Conservation (phyloP, 2,797 vertebrate species). For the Helicolenus hilgendorfi region DNA sequence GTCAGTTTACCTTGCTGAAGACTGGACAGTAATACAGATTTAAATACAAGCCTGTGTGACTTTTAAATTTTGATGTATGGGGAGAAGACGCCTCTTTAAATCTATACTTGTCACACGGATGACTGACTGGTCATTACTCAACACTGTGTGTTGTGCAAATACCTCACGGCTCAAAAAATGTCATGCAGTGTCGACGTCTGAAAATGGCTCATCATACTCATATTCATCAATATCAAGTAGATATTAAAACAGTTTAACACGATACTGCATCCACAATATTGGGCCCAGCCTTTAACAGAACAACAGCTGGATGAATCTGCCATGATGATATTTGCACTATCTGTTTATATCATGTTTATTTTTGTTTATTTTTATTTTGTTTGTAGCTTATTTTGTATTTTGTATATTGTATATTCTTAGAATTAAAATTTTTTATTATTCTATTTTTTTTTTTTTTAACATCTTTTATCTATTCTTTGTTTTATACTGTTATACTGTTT, state of each 20-base stretch:
- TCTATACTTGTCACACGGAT: not conserved
- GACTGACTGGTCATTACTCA: not conserved
- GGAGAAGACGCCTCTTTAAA: slow-evolving; percentile 32
- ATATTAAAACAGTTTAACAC: not conserved
- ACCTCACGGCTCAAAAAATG: not conserved
- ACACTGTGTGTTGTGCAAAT: not conserved
- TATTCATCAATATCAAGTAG: slow-evolving; percentile 2
- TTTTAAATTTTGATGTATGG: slow-evolving; percentile 16
- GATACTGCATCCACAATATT: not conserved
- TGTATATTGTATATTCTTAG: too few relatives aligned
- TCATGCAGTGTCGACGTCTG: not conserved
- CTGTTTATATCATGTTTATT: too few relatives aligned
- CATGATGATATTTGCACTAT: not conserved
- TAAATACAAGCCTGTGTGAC: not conserved
- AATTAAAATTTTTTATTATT: too few relatives aligned
- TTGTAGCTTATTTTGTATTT: too few relatives aligned
- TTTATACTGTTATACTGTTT: too few relatives aligned
- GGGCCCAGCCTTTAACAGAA: not conserved
- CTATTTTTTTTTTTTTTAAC: too few relatives aligned
- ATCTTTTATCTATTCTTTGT: too few relatives aligned
- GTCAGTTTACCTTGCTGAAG: not conserved
- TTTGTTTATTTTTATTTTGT: too few relatives aligned
- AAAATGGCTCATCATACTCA: not conserved
- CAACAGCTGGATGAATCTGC: slow-evolving; percentile 2
- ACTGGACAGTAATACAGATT: not conserved